phyloP scores from a whole-genome alignment of 2,113 vertebrate species.

The Syrrhaptes paradoxus region DNA sequence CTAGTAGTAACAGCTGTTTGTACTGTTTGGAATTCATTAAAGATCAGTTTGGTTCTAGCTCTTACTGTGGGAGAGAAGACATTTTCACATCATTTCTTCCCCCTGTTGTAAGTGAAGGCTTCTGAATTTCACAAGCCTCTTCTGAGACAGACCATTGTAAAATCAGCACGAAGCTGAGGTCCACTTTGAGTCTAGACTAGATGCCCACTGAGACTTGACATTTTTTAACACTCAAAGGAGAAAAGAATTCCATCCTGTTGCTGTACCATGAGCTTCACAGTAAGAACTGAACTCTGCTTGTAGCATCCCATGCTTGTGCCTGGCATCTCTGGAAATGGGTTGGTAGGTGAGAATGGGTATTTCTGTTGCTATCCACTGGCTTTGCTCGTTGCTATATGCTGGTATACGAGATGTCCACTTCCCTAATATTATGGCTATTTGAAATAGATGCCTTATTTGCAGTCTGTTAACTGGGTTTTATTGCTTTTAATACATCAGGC shows the following conservation, averaged over 20 bases:
- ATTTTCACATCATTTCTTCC: not conserved
- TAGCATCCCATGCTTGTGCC: not conserved
- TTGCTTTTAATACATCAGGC: not conserved
- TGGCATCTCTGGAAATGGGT: not conserved
- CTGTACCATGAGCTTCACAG: not conserved
- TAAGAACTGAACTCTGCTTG: not conserved
- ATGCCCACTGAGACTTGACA: rapidly evolving
- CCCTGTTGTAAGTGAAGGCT: not conserved
- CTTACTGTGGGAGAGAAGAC: not conserved
- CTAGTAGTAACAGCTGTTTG: not conserved
- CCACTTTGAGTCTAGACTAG: not conserved
- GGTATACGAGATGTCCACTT: not conserved
- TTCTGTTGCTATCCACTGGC: not conserved
- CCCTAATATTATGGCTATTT: not conserved
- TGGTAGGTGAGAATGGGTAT: not conserved
- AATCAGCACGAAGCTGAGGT: not conserved
- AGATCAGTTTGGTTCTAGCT: not conserved
- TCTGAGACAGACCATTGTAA: not conserved
- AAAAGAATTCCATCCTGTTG: not conserved
- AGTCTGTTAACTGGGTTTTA: not conserved
- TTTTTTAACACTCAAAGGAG: not conserved
- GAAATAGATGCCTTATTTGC: not conserved
- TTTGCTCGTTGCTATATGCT: not conserved
- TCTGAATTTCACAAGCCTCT: not conserved
- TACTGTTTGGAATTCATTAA: not conserved